These are phyloP conservation scores for Dolichallabes microphthalmus DNA, from an alignment of 2,113 vertebrate species.

Conservation along the genomic window DNA sequence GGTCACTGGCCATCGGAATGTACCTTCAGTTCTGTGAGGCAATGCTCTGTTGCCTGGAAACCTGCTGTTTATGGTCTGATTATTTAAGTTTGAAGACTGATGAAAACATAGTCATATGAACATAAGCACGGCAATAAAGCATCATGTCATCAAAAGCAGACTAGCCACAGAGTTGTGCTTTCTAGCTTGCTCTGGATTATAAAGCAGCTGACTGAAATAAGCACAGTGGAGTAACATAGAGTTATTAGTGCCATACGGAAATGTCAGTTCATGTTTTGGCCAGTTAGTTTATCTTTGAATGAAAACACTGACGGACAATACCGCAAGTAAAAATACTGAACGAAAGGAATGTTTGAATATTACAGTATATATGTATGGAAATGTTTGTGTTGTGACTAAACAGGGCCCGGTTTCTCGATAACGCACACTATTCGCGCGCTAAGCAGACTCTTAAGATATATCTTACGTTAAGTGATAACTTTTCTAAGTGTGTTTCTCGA, in stretches of 20 bases:
- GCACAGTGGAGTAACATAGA: neutral
- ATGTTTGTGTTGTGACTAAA: neutral
- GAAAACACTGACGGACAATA: neutral
- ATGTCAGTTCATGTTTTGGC: neutral
- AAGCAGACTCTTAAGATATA: too few relatives aligned
- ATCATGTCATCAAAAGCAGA: conserved; percentile 8
- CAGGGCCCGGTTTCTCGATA: too few relatives aligned
- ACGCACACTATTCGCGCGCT: too few relatives aligned
- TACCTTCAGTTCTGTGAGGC: conserved; percentile 29
- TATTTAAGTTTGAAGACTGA: conserved; percentile 45
- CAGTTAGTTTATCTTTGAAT: conserved; percentile 15
- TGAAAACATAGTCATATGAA: conserved; percentile 44
- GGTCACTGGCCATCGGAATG: conserved; percentile 33
- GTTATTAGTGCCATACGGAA: neutral
- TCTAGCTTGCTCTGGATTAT: conserved; percentile 17
- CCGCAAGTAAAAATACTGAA: neutral
- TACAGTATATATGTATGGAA: neutral
- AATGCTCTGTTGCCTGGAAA: conserved; percentile 42
- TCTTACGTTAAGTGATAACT: too few relatives aligned
- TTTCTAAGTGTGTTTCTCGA: too few relatives aligned
- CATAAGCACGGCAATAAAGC: conserved; percentile 38
- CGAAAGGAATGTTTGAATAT: neutral
- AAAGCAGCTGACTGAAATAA: conserved; percentile 20
- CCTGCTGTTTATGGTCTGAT: conserved; percentile 46
- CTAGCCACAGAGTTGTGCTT: conserved; percentile 15